Percentiles rank a stretch among this genome's conserved stretches.
Evolutionary conservation across 2,797 vertebrate species (phyloP).

Genomic region (Ataeniobius toweri): DNA sequence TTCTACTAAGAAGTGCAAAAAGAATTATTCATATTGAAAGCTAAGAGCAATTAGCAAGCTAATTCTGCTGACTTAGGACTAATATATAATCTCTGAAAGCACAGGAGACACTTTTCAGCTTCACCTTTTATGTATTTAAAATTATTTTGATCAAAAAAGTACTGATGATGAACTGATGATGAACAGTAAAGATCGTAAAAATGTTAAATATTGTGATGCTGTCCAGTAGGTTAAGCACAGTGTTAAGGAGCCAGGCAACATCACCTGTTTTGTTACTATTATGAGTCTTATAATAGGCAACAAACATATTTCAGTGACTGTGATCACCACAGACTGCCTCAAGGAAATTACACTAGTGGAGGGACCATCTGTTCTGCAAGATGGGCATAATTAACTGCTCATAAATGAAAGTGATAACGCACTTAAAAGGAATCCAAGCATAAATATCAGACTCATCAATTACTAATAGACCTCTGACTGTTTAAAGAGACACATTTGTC

Average conservation of each 20-base stretch:
- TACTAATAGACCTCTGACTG: slow-evolving; percentile 18
- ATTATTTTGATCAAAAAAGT: no score
- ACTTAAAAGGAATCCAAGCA: slow-evolving; percentile 35
- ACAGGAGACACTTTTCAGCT: slow-evolving; percentile 5
- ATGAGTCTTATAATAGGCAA: slow-evolving; percentile 33
- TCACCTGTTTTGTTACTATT: slow-evolving; percentile 15
- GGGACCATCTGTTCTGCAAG: slow-evolving; percentile 64
- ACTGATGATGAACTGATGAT: no score
- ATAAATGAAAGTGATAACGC: slow-evolving; percentile 52
- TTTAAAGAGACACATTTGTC: background rate
- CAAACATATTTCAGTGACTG: slow-evolving; percentile 46
- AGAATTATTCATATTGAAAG: no score
- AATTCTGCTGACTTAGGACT: no score
- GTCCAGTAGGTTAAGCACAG: background rate
- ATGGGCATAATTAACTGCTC: slow-evolving; percentile 59
- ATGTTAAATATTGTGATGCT: background rate
- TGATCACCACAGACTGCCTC: slow-evolving; percentile 47
- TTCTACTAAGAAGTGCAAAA: no score
- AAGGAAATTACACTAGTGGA: slow-evolving; percentile 48
- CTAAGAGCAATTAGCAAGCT: no score
- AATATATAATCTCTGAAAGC: background rate
- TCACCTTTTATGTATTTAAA: background rate
- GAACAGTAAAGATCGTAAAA: background rate
- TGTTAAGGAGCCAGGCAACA: background rate
- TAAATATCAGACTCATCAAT: slow-evolving; percentile 41